Evolutionary conservation across 1,140 invertebrate genomes (phyloP).

Genomic region (Sminthurinus signatus): DNA sequence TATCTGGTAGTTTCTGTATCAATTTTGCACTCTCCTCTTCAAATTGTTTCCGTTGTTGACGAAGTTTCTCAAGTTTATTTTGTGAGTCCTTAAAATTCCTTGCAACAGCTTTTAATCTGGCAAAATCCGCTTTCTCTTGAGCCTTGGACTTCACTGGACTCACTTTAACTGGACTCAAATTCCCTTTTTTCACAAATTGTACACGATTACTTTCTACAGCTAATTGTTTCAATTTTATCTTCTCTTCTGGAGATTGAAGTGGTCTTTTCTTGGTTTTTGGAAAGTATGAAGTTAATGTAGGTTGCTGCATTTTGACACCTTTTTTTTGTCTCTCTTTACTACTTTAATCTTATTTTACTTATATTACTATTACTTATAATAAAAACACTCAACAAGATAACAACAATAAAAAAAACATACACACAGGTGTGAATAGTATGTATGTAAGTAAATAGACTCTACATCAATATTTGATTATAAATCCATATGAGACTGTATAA

Average conservation of each 20-base stretch:
- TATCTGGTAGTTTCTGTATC: no score
- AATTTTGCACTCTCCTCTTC: background rate
- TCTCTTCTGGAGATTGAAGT: background rate
- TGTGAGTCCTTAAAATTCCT: background rate
- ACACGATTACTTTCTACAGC: background rate
- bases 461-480: background rate
- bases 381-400: background rate
- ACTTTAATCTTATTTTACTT: background rate
- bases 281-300: conserved; percentile 4
- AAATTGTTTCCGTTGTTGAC: background rate
- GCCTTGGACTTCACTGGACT: background rate
- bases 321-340: background rate
- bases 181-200: conserved; percentile 11
- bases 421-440: background rate
- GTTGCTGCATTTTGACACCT: conserved; percentile 6
- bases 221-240: background rate
- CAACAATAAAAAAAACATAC: background rate
- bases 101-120: background rate
- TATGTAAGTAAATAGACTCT: background rate
- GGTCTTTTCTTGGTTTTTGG: conserved; percentile 9
- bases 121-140: background rate
- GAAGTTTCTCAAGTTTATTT: background rate
- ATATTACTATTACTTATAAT: background rate
- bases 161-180: conserved; percentile 11
- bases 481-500: background rate